phyloP scores from a whole-genome alignment of 2,888 invertebrate genomes.

The Carpatolechia fugitivella region DNA sequence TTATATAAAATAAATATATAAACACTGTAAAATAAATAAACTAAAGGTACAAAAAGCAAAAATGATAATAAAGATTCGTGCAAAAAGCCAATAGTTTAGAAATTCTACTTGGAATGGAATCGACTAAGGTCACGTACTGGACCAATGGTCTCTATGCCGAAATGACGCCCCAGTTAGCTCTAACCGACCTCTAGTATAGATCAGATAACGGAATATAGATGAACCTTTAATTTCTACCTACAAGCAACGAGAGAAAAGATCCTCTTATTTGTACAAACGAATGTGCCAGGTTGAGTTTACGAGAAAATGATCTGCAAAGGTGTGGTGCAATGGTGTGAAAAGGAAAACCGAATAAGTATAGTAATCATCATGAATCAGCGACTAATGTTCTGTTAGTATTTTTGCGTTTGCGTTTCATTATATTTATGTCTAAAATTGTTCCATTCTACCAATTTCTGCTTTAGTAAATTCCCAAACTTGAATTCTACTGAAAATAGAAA shows the following conservation, averaged over 20 bases:
- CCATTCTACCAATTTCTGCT: no score
- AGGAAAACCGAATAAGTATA: no score
- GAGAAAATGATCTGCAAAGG: no score
- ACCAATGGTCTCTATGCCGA: slow-evolving; percentile 51
- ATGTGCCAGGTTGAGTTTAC: background rate
- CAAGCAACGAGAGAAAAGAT: background rate
- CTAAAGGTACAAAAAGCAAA: background rate
- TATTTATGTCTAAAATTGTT: no score
- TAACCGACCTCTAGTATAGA: slow-evolving; percentile 40
- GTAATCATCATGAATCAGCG: no score
- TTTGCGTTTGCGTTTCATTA: no score
- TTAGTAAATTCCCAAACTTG: no score
- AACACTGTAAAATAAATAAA: no score
- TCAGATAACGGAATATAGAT: slow-evolving; percentile 22
- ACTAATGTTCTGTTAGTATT: no score
- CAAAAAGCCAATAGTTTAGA: background rate
- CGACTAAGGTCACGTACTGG: slow-evolving; percentile 58
- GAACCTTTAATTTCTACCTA: background rate
- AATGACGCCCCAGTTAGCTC: slow-evolving; percentile 47
- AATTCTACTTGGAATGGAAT: slow-evolving; percentile 24
- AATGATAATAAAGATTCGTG: background rate
- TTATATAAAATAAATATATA: no score
- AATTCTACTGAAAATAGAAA: no score
- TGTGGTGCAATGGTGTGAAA: no score
- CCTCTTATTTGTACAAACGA: background rate